Evolutionary conservation across 2,113 vertebrate species (phyloP).

Genomic region (Geococcyx californianus): DNA sequence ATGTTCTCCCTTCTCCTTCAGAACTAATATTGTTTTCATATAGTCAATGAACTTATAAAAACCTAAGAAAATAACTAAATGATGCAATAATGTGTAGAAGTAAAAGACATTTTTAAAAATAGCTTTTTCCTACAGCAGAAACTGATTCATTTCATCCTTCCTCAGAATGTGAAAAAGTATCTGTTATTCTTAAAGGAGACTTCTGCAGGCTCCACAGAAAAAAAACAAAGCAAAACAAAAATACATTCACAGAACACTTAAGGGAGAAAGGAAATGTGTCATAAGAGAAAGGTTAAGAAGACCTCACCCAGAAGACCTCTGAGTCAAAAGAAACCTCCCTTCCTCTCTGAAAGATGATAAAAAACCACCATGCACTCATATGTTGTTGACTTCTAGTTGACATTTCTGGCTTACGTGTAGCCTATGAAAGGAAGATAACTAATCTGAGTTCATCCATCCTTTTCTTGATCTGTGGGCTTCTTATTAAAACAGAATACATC

Average conservation of each 20-base stretch:
- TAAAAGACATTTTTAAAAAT: neutral
- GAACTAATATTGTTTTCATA: neutral
- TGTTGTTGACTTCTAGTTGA: conserved; percentile 21
- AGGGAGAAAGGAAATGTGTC: conserved; percentile 61
- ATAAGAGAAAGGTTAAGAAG: conserved; percentile 52
- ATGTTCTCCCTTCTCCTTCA: neutral
- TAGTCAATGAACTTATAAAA: neutral
- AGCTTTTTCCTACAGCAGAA: neutral
- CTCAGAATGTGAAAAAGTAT: neutral
- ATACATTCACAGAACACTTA: conserved; percentile 4
- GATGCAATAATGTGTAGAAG: neutral
- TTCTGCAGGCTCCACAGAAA: conserved; percentile 15
- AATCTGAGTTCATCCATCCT: neutral
- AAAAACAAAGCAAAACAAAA: conserved; percentile 6
- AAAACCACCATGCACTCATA: conserved; percentile 7
- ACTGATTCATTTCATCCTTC: conserved; percentile 46
- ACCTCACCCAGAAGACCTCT: conserved; percentile 38
- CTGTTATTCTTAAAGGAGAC: conserved; percentile 2
- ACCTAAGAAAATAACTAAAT: neutral
- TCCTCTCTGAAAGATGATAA: conserved; percentile 44
- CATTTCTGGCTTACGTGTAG: conserved; percentile 17
- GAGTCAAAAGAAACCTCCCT: conserved; percentile 48
- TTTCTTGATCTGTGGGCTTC: neutral
- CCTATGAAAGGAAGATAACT: conserved; percentile 5
- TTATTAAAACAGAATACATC: neutral